phyloP scores from a whole-genome alignment of 2,113 vertebrate species.

The Tylochromis polylepis region DNA sequence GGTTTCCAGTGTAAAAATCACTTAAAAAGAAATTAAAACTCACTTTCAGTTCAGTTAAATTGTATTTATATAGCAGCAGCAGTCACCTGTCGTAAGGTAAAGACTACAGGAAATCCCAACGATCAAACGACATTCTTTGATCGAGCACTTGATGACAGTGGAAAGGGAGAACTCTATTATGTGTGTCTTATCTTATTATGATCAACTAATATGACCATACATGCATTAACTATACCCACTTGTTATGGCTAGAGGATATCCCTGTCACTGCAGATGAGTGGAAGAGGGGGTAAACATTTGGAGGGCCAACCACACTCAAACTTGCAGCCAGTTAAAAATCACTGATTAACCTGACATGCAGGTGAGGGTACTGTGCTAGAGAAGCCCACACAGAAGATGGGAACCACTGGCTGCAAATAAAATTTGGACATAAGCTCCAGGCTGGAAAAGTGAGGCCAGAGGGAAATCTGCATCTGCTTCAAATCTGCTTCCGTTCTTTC shows the following conservation, averaged over 20 bases:
- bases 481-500: background rate
- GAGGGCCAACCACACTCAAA: background rate
- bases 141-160: fast-evolving
- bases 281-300: background rate
- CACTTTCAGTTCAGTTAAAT: background rate
- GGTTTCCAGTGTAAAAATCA: fast-evolving
- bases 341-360: background rate
- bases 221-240: background rate
- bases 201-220: background rate
- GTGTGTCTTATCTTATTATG: background rate
- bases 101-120: background rate
- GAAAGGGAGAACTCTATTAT: background rate
- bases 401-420: background rate
- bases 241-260: background rate
- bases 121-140: background rate
- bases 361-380: background rate
- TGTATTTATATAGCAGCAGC: background rate
- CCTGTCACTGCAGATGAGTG: background rate
- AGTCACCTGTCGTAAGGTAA: background rate
- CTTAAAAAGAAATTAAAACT: background rate
- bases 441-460: background rate
- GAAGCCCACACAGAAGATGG: background rate
- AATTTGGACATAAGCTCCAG: background rate
- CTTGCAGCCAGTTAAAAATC: background rate
- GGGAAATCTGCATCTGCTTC: background rate